Evolutionary conservation across 1,140 invertebrate species (phyloP), one percentile per base, ranked within the genome.

Genomic region (Caenorhabditis remanei): DNA sequence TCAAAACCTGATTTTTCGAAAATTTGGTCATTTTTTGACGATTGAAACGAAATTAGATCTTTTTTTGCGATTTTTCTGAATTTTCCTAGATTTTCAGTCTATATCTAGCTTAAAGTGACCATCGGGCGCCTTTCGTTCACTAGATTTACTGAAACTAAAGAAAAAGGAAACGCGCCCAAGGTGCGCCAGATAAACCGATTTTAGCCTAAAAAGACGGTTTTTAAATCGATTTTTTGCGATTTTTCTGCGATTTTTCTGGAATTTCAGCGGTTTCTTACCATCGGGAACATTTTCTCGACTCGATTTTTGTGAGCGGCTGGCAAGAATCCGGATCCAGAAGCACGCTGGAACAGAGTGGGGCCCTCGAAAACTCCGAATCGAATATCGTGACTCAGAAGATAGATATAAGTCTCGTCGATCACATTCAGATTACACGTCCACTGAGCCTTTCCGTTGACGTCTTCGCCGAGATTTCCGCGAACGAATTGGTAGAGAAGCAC

Each of bases 361-460:
- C 71, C 71, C 9, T 79, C 71, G 71, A 53, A 79, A 3, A 79
- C 71, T 13, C 71, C 71, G 46, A 79, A 79, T 1, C 71, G 71
- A 79, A 79, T 79, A n/a, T 79, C 71, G 24, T 79, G 71, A 11
- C 19, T 24, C 1, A 79, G 40, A 21, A 79, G 71, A 79, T 79
- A 79, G 21, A 79, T 79, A 46, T 79, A 79, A 53, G 71, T 79
- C 71, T 79, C 71, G 53, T 79, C 71, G 71, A 79, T 79, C 2
- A 79, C 71, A 24, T 79, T 79, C 46, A 79, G 46, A 11, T 79
- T 79, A 24, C 71, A 79, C 11, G 46, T 79, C 71, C 71, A 79
- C 0, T 79, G 71, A 21, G 71, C 71, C 24, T 79, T 79, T 48
- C 71, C 71, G 46, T 50, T 79, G 32, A 50, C 71, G 53, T 79